Evolutionary conservation across 2,888 invertebrate genomes (phyloP), one percentile per base, ranked within the genome.

Genomic region (Petrophora chlorosata): DNA sequence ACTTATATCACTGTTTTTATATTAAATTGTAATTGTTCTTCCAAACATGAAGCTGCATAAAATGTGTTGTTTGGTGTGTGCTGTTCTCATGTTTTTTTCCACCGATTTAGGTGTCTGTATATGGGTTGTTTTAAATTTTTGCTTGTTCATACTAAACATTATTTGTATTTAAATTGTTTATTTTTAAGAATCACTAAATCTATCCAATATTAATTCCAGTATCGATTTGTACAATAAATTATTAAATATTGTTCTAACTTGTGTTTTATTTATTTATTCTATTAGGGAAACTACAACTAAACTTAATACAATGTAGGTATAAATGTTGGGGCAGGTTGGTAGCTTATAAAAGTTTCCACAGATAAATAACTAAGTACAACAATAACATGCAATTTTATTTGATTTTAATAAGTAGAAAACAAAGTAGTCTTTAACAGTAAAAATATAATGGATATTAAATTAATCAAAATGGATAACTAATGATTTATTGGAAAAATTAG

Each of bases 201-300:
- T 82, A 79, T 79, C 81, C 83, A 72, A 77, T 79, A 77, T 84
- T 79, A 79, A 89, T 89, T 88, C 88, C 86, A 88, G 73, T 85
- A 82, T 79, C 67, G 62, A 83, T 84, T 87, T 88, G 75, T 88
- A 86, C 81, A 85, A 84, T 85, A 84, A 82, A 85, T 72, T 65
- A 80, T 77, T 71, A 75, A 81, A 77, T 77, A 82, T 76, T 85
- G 81, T 79, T 86, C 71, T 76, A 59, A 53, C 46, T 38, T 51
- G 39, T 58, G 50, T 67, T 65, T 70, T 67, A 51, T 69, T 74
- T 65, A 38, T 34, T 29, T n/a, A n/a, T n/a, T n/a, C n/a, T n/a
- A n/a, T n/a, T n/a, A n/a, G n/a, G n/a, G n/a, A n/a, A n/a, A n/a
- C n/a, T n/a, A n/a, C n/a, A n/a, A n/a, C n/a, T n/a, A n/a, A n/a